phyloP scores from a whole-genome alignment of 2,113 vertebrate genomes.

The Zeus faber region DNA sequence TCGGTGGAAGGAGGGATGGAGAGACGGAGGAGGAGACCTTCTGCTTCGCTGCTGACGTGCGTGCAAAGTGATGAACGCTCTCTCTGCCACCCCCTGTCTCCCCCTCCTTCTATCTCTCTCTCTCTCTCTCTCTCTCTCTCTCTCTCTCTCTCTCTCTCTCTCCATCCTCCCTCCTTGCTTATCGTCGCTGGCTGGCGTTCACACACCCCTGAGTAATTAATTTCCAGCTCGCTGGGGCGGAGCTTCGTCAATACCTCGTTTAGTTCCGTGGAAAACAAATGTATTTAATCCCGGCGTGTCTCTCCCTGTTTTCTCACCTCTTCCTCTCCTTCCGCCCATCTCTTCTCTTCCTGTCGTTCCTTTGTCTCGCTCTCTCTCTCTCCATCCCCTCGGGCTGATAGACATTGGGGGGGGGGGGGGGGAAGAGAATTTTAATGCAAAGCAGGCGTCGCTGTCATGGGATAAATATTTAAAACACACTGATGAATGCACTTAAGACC shows the following conservation, averaged over 20 bases:
- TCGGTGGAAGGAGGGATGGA: neutral
- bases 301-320: slow-evolving; percentile 41
- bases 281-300: slow-evolving; percentile 71
- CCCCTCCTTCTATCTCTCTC: no score
- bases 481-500: slow-evolving; percentile 38
- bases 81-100: neutral
- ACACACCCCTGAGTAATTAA: slow-evolving; percentile 58
- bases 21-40: neutral
- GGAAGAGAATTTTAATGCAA: slow-evolving; percentile 63
- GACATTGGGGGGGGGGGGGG: slow-evolving; percentile 50
- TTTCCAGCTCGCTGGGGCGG: slow-evolving; percentile 53
- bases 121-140: no score
- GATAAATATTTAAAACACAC: slow-evolving; percentile 62
- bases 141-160: no score
- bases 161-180: neutral
- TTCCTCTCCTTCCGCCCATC: neutral
- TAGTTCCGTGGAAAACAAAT: slow-evolving; percentile 68
- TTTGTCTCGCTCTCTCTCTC: neutral
- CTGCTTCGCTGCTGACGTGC: neutral
- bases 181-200: slow-evolving; percentile 16
- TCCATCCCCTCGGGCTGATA: slow-evolving; percentile 26
- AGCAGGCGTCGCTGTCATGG: slow-evolving; percentile 35
- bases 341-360: neutral
- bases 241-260: slow-evolving; percentile 68
- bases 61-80: neutral